Evolutionary conservation across 2,113 vertebrate species (phyloP).

Genomic region (Protomyctophum bolini): DNA sequence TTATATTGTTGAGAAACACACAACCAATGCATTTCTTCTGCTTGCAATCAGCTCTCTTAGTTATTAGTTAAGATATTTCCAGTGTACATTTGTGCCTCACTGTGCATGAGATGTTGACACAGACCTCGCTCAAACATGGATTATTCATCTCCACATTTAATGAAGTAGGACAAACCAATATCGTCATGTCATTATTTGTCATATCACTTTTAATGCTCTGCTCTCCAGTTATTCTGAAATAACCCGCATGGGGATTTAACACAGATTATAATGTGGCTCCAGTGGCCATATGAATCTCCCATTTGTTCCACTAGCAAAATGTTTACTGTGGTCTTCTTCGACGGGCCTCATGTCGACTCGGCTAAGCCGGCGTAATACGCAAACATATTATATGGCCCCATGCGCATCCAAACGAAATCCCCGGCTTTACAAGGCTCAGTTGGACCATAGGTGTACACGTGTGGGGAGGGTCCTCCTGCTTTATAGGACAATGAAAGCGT

Average conservation of each 20-base stretch:
- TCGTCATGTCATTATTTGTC: slow-evolving; percentile 1
- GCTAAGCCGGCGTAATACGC: slow-evolving; percentile 28
- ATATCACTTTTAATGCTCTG: background rate
- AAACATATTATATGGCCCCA: slow-evolving; percentile 36
- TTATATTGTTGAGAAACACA: too few relatives aligned
- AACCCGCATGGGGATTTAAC: slow-evolving; percentile 30
- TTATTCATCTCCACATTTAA: background rate
- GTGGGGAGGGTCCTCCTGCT: slow-evolving; percentile 39
- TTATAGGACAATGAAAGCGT: slow-evolving; percentile 58
- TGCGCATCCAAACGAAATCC: slow-evolving; percentile 36
- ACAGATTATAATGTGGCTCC: slow-evolving; percentile 31
- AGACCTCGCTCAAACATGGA: background rate
- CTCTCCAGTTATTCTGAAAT: slow-evolving; percentile 11
- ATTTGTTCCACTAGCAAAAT: slow-evolving; percentile 47
- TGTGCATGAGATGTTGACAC: background rate
- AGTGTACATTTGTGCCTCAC: too few relatives aligned
- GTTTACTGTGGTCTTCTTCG: slow-evolving; percentile 46
- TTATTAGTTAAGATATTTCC: too few relatives aligned
- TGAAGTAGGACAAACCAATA: background rate
- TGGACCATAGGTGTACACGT: slow-evolving; percentile 4
- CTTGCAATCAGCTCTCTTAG: too few relatives aligned
- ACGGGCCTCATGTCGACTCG: slow-evolving; percentile 9
- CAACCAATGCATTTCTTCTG: too few relatives aligned
- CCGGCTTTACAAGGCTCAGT: slow-evolving; percentile 39
- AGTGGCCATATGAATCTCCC: slow-evolving; percentile 54